These are phyloP conservation scores for Azemiops feae DNA, from an alignment of 2,113 vertebrate genomes.

Conservation along the genomic window DNA sequence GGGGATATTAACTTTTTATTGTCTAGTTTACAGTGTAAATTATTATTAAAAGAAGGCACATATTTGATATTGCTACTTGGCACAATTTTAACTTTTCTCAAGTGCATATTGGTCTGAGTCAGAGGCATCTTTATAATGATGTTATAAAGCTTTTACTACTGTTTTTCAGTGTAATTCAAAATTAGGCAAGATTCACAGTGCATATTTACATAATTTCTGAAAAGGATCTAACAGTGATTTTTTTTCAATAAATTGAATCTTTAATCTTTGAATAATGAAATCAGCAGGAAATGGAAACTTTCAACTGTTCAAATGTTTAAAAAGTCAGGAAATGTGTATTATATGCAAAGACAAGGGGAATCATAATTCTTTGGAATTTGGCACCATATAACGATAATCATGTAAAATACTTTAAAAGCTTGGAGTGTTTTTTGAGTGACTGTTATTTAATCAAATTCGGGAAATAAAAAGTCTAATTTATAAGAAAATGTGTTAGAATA, in stretches of 20 bases:
- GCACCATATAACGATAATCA: background rate
- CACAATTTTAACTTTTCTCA: background rate
- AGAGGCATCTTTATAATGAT: background rate
- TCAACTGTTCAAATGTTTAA: slow-evolving; percentile 12
- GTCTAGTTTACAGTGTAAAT: background rate
- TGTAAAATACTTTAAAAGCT: background rate
- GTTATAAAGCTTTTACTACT: background rate
- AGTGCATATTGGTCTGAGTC: background rate
- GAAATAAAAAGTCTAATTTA: background rate
- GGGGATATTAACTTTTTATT: background rate
- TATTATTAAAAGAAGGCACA: background rate
- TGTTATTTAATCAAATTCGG: background rate
- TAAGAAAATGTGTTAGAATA: background rate
- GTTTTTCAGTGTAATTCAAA: background rate
- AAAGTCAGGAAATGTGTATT: slow-evolving; percentile 13
- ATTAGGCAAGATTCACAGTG: background rate
- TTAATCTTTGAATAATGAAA: background rate
- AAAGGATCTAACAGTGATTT: slow-evolving; percentile 10
- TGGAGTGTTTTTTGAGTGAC: background rate
- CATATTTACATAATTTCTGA: background rate
- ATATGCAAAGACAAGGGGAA: background rate
- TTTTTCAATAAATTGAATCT: background rate
- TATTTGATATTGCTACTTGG: background rate
- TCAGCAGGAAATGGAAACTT: slow-evolving; percentile 8
- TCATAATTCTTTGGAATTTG: background rate